These are phyloP conservation scores for Megaustenia siamemsis DNA, from an alignment of 2,888 invertebrate genomes.

Conservation along the genomic window DNA sequence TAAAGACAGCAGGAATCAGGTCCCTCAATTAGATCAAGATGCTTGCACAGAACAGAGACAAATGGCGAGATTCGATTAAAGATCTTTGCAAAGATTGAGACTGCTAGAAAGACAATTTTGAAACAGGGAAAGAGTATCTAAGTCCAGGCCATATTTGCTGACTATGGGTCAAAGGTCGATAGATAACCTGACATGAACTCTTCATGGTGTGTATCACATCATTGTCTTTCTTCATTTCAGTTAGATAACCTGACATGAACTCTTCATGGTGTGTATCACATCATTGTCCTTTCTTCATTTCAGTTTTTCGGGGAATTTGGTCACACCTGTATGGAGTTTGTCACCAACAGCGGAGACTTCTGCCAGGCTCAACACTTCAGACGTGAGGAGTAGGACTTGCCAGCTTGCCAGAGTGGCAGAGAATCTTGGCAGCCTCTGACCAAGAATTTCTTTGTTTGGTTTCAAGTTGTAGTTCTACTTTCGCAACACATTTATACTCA, in stretches of 20 bases:
- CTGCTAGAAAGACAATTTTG: too few species aligned
- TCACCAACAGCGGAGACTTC: slow-evolving; percentile 98
- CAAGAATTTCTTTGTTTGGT: neutral
- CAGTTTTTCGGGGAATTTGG: slow-evolving; percentile 79
- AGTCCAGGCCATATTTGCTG: too few species aligned
- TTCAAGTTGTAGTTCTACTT: neutral
- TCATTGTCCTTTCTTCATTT: slow-evolving; percentile 53
- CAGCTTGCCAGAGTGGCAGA: slow-evolving; percentile 7
- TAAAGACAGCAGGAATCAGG: too few species aligned
- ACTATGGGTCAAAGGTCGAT: too few species aligned
- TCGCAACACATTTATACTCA: neutral
- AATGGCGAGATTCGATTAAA: too few species aligned
- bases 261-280: neutral
- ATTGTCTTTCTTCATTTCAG: slow-evolving; percentile 61
- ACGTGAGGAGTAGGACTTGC: slow-evolving; percentile 41
- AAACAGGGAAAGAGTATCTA: too few species aligned
- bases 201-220: neutral
- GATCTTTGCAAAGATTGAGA: too few species aligned
- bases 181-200: too few species aligned
- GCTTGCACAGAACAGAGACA: too few species aligned
- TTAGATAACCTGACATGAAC: too few species aligned
- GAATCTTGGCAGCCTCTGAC: neutral
- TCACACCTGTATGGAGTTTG: slow-evolving; percentile 85
- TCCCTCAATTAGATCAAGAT: too few species aligned
- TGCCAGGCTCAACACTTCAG: slow-evolving; percentile 97